Evolutionary conservation across 2,888 invertebrate genomes (phyloP).

Genomic region (Dynastes hyllus): DNA sequence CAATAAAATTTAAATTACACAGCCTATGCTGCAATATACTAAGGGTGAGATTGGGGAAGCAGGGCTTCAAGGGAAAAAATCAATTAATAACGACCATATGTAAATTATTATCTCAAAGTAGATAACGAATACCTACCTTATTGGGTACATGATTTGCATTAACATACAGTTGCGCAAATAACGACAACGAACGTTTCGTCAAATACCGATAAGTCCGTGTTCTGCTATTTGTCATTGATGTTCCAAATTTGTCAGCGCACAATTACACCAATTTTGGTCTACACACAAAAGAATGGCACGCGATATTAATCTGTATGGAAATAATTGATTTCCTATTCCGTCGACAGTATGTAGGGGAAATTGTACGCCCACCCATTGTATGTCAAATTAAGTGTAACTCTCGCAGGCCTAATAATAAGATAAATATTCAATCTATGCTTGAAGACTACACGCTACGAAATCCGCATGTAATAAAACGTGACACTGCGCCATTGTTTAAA

Average conservation of each 20-base stretch:
- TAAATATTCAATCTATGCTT: conserved; percentile 41
- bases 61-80: background rate
- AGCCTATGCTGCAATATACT: too few species aligned
- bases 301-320: conserved; percentile 45
- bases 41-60: too few species aligned
- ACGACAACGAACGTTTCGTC: conserved; percentile 9
- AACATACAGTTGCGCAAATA: conserved; percentile 24
- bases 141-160: conserved; percentile 24
- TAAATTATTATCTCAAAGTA: conserved; percentile 18
- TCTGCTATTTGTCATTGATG: conserved; percentile 45
- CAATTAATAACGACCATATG: background rate
- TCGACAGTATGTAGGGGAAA: conserved; percentile 2
- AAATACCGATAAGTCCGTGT: conserved; percentile 36
- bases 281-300: conserved; percentile 43
- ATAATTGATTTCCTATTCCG: conserved; percentile 48
- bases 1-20: too few species aligned
- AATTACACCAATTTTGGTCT: conserved; percentile 45
- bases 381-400: conserved; percentile 40
- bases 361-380: conserved; percentile 45
- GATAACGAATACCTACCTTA: conserved; percentile 35
- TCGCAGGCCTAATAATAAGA: conserved; percentile 38
- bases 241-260: conserved; percentile 42
- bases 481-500: conserved; percentile 33
- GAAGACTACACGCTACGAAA: conserved; percentile 31
- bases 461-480: conserved; percentile 28